Evolutionary conservation across 2,113 vertebrate genomes (phyloP).

Genomic region (Leptocoma aspasia): DNA sequence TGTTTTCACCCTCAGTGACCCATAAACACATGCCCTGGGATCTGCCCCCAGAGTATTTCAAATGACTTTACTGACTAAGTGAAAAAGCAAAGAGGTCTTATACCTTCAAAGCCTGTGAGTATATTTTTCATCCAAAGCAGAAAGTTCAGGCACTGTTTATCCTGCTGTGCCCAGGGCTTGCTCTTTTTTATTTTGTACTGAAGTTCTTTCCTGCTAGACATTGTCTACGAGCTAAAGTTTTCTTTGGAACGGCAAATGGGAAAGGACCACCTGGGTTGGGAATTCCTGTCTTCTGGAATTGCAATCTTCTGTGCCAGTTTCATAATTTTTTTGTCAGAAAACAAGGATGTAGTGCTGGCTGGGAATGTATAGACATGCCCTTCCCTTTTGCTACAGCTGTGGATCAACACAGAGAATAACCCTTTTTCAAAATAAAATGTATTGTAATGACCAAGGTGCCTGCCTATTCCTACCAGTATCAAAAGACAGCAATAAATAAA

Average conservation of each 20-base stretch:
- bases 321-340: background rate
- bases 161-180: background rate
- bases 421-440: background rate
- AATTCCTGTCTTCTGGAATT: constrained; percentile 45
- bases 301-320: constrained; percentile 13
- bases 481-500: background rate
- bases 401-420: background rate
- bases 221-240: background rate
- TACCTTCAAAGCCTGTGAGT: background rate
- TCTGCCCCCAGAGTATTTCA: background rate
- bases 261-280: constrained; percentile 49
- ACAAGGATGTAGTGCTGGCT: background rate
- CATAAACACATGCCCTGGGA: background rate
- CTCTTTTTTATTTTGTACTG: constrained; percentile 6
- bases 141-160: constrained; percentile 17
- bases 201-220: constrained; percentile 40
- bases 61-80: background rate
- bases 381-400: background rate
- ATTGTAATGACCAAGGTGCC: background rate
- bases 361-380: background rate
- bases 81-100: background rate
- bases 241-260: constrained; percentile 11
- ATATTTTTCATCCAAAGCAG: background rate
- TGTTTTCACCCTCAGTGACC: background rate
- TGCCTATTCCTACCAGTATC: background rate